These are phyloP conservation scores for Thripadectes ignobilis DNA, from an alignment of 2,797 vertebrate species.

Conservation along the genomic window DNA sequence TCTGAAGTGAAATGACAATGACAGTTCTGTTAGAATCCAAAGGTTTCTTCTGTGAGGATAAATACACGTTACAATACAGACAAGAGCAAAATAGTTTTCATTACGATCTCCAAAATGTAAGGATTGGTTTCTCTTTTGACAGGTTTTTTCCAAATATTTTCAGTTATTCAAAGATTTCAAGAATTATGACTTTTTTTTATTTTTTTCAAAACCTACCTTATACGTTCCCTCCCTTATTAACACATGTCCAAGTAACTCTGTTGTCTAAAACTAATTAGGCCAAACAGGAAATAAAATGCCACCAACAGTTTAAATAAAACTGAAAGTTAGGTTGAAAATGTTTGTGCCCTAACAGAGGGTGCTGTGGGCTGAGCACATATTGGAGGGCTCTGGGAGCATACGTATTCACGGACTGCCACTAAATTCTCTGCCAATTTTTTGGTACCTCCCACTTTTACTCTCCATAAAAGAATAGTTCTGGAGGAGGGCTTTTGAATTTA, in stretches of 20 bases:
- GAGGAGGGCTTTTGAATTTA: not conserved
- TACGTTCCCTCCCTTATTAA: not conserved
- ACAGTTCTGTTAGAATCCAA: not conserved
- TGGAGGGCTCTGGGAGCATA: not conserved
- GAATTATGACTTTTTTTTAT: not conserved
- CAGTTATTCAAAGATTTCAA: not conserved
- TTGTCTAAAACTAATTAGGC: not conserved
- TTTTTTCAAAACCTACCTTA: not conserved
- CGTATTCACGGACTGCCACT: not conserved
- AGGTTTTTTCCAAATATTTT: not conserved
- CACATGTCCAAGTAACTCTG: not conserved
- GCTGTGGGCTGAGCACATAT: not conserved
- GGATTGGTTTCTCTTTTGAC: not conserved
- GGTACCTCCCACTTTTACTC: not conserved
- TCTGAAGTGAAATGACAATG: not conserved
- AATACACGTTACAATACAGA: not conserved
- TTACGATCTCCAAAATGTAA: not conserved
- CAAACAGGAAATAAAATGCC: not conserved
- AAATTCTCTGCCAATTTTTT: fast-evolving
- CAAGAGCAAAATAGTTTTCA: not conserved
- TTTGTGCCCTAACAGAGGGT: not conserved
- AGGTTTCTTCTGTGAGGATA: not conserved
- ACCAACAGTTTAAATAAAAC: not conserved
- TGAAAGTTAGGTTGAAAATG: not conserved
- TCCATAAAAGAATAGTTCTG: not conserved